These are phyloP conservation scores for Ambastaia sidthimunki DNA, from an alignment of 2,797 vertebrate genomes.

Conservation along the genomic window DNA sequence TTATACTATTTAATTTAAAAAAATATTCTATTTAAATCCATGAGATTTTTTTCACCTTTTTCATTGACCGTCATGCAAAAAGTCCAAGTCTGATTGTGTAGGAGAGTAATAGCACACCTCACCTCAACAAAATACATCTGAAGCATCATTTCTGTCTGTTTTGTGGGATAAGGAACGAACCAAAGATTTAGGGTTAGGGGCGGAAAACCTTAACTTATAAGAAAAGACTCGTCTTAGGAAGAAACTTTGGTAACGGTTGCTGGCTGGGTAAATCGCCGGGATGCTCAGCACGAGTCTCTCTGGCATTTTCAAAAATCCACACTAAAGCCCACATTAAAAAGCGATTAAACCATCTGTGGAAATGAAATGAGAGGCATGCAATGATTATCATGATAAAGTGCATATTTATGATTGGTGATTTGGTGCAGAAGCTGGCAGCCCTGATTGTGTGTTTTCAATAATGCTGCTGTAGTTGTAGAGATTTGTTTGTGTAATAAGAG, in stretches of 20 bases:
- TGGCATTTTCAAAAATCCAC: constrained; percentile 41
- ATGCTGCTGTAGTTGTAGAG: constrained; percentile 39
- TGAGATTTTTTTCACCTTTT: too few relatives aligned
- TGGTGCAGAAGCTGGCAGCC: constrained; percentile 27
- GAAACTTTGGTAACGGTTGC: constrained; percentile 15
- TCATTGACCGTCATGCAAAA: too few relatives aligned
- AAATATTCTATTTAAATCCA: too few relatives aligned
- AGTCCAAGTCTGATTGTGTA: too few relatives aligned
- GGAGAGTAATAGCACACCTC: too few relatives aligned
- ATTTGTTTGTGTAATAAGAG: constrained; percentile 41
- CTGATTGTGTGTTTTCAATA: constrained; percentile 36
- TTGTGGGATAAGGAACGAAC: too few relatives aligned
- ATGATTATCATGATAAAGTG: constrained; percentile 55
- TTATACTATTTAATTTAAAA: too few relatives aligned
- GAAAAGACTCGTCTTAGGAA: neutral
- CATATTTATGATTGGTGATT: constrained; percentile 51
- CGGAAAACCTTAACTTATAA: neutral
- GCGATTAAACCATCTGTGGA: constrained; percentile 51
- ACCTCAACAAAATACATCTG: too few relatives aligned
- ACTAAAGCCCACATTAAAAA: constrained; percentile 51
- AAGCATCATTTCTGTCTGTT: too few relatives aligned
- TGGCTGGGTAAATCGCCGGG: constrained; percentile 7
- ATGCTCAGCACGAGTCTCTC: constrained; percentile 19
- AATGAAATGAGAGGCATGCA: constrained; percentile 51
- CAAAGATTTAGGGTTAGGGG: neutral